Conservation (phyloP, 2,888 invertebrate species). For the Amiota minor region DNA sequence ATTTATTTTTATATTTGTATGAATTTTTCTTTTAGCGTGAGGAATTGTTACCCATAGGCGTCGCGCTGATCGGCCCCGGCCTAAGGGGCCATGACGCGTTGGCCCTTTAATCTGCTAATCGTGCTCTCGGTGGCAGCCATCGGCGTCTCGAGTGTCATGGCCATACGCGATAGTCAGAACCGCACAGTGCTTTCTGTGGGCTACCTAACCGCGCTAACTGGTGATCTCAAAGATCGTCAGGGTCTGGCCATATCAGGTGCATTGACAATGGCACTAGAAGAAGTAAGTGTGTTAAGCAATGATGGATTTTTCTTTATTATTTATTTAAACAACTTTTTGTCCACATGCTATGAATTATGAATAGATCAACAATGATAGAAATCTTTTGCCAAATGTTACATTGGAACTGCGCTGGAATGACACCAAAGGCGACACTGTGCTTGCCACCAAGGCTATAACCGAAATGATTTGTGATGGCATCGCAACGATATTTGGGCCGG, state of each 20-base stretch:
- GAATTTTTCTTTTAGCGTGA: constrained; percentile 65
- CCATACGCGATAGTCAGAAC: constrained; percentile 71
- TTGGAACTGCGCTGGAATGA: constrained; percentile 86
- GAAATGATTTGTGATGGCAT: constrained; percentile 93
- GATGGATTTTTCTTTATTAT: constrained; percentile 18
- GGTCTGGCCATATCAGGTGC: constrained; percentile 93
- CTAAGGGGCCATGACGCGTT: constrained; percentile 75
- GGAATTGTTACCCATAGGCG: constrained; percentile 75
- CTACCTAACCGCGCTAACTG: constrained; percentile 88
- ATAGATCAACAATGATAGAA: constrained; percentile 82
- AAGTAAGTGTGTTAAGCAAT: constrained; percentile 75
- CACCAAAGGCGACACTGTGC: constrained; percentile 88
- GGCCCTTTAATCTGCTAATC: constrained; percentile 77
- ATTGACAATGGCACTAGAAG: constrained; percentile 88
- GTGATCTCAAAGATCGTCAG: constrained; percentile 84
- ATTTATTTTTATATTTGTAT: neutral
- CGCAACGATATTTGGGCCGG: constrained; percentile 95
- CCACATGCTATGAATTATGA: neutral
- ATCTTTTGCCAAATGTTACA: constrained; percentile 83
- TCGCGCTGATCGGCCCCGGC: constrained; percentile 79
- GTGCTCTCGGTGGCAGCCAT: constrained; percentile 79
- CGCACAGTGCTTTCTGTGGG: constrained; percentile 82
- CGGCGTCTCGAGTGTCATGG: constrained; percentile 73
- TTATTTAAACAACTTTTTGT: neutral
- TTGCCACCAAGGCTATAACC: constrained; percentile 87